phyloP scores from a whole-genome alignment of 2,797 vertebrate genomes.

The Sarcoramphus papa region DNA sequence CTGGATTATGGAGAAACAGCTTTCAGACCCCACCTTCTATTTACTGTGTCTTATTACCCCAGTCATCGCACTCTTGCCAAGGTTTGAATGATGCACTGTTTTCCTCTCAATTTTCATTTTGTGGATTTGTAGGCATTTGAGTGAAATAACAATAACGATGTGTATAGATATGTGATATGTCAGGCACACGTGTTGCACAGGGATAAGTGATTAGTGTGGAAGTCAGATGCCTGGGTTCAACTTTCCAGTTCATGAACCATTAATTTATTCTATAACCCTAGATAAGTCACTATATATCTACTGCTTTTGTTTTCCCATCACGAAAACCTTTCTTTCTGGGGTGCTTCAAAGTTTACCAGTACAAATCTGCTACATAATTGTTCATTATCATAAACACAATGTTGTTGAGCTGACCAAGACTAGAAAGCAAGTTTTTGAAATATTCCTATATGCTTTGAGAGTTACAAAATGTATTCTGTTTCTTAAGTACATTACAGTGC shows the following conservation, averaged over 20 bases:
- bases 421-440: neutral
- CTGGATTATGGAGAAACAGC: slow-evolving; percentile 85
- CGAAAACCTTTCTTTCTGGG: neutral
- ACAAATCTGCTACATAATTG: neutral
- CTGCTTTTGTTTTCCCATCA: neutral
- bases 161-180: neutral
- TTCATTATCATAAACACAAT: neutral
- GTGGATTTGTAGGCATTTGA: neutral
- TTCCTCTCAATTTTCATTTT: neutral
- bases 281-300: neutral
- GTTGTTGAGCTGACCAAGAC: neutral
- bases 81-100: slow-evolving; percentile 69
- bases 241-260: neutral
- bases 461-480: neutral
- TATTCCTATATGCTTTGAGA: neutral
- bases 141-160: fast-evolving
- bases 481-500: neutral
- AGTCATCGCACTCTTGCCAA: slow-evolving; percentile 85
- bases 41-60: slow-evolving; percentile 85
- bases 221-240: neutral
- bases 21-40: slow-evolving; percentile 87
- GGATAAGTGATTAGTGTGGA: neutral
- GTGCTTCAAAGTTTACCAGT: neutral
- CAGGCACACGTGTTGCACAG: neutral
- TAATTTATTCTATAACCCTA: neutral